Evolutionary conservation across 2,113 vertebrate species (phyloP).

Genomic region (Nycticebus coucang): DNA sequence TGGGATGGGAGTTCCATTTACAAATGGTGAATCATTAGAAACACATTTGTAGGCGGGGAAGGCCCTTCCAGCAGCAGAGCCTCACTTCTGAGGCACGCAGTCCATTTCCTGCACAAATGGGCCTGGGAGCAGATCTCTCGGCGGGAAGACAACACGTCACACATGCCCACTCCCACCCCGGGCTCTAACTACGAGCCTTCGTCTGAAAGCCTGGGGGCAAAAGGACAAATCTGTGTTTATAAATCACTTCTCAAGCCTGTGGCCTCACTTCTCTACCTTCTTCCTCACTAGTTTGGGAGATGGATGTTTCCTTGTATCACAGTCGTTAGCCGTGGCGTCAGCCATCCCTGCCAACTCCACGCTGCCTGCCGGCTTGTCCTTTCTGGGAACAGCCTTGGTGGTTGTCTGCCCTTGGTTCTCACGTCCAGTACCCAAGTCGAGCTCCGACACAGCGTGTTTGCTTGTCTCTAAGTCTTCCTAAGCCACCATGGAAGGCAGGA

Average conservation of each 20-base stretch:
- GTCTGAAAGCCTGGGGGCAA: constrained; percentile 23
- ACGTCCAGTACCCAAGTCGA: not conserved
- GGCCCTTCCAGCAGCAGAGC: constrained; percentile 38
- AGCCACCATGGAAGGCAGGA: not conserved
- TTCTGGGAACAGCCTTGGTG: not conserved
- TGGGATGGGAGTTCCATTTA: constrained; percentile 73
- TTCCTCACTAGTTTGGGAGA: not conserved
- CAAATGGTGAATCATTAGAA: constrained; percentile 78
- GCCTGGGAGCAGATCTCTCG: not conserved
- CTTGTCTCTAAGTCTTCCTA: not conserved
- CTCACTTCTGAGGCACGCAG: constrained; percentile 60
- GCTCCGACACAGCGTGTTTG: not conserved
- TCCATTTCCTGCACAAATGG: not conserved
- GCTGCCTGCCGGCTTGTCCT: not conserved
- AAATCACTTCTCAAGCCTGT: not conserved
- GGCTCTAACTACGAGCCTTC: not conserved
- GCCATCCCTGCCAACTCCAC: not conserved
- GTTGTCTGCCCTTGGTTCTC: not conserved
- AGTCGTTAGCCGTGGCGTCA: not conserved
- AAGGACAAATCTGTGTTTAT: constrained; percentile 17
- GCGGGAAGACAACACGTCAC: constrained; percentile 29
- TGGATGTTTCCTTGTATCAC: not conserved
- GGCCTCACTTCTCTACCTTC: not conserved
- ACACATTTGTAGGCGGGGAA: constrained; percentile 71
- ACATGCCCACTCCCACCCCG: not conserved